Evolutionary conservation across 1,140 invertebrate genomes (phyloP).

Genomic region (Sarcophaga peregrina): DNA sequence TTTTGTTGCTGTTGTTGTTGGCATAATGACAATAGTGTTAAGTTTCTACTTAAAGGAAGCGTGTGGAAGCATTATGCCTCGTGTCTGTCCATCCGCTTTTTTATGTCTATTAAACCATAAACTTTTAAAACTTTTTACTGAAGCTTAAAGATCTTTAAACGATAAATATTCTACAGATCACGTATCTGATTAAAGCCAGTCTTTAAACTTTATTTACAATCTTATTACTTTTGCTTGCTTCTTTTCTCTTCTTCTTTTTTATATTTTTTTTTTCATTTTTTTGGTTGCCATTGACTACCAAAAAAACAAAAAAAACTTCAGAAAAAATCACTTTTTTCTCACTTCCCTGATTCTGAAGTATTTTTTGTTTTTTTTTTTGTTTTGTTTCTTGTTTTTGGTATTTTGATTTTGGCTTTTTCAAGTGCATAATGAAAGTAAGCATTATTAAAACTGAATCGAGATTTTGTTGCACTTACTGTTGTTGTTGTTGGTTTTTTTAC

Average conservation of each 20-base stretch:
- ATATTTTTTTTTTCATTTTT: background rate
- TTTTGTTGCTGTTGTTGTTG: background rate
- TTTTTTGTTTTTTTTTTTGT: too few relatives aligned
- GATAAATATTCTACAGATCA: constrained; percentile 40
- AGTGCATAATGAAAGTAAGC: constrained; percentile 35
- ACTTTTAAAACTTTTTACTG: background rate
- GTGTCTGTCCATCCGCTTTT: too few relatives aligned
- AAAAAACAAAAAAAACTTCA: too few relatives aligned
- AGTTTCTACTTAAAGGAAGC: constrained; percentile 24
- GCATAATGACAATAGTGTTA: constrained; percentile 23
- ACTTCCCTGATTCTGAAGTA: too few relatives aligned
- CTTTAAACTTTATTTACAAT: background rate
- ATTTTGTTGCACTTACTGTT: background rate
- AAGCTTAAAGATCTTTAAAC: constrained; percentile 28
- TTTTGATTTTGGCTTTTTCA: constrained; percentile 5
- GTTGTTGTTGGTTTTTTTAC: background rate
- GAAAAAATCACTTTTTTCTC: too few relatives aligned
- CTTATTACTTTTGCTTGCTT: too few relatives aligned
- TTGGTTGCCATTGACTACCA: too few relatives aligned
- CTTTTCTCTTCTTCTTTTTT: background rate
- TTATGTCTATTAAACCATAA: constrained; percentile 11
- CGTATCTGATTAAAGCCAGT: constrained; percentile 37
- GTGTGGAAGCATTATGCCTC: background rate
- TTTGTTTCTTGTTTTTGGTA: background rate
- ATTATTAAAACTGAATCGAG: background rate